Conservation (phyloP, 2,797 vertebrate species). For the Semotilus atromaculatus region DNA sequence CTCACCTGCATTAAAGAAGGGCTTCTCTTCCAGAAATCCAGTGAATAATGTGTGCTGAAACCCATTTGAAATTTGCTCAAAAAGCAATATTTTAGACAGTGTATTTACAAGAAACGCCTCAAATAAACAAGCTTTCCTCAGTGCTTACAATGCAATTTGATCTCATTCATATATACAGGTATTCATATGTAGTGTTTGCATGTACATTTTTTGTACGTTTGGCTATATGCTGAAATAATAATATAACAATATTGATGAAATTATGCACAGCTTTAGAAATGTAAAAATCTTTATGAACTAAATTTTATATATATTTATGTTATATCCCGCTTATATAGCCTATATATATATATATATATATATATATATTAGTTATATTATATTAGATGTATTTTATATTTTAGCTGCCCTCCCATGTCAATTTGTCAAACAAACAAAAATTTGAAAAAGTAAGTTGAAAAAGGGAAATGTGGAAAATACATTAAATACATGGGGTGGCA, state of each 20-base stretch:
- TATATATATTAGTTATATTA: no score
- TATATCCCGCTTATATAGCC: no score
- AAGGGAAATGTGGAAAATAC: no score
- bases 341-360: no score
- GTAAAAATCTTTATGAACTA: neutral
- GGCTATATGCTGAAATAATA: neutral
- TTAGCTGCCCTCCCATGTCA: no score
- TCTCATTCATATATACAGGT: neutral
- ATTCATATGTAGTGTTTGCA: neutral
- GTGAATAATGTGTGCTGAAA: neutral
- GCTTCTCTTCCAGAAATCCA: neutral
- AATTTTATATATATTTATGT: no score
- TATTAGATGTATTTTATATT: no score
- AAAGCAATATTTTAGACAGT: neutral
- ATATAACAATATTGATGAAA: neutral
- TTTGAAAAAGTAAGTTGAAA: no score
- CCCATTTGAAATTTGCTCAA: neutral
- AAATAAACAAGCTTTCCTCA: neutral
- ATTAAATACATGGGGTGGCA: no score
- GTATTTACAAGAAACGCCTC: neutral
- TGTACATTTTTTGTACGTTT: neutral
- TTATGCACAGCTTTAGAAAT: neutral
- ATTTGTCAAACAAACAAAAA: no score
- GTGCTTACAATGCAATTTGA: neutral
- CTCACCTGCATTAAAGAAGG: slow-evolving; percentile 17